Evolutionary conservation across 2,797 vertebrate genomes (phyloP).

Genomic region (Dryobates pubescens): DNA sequence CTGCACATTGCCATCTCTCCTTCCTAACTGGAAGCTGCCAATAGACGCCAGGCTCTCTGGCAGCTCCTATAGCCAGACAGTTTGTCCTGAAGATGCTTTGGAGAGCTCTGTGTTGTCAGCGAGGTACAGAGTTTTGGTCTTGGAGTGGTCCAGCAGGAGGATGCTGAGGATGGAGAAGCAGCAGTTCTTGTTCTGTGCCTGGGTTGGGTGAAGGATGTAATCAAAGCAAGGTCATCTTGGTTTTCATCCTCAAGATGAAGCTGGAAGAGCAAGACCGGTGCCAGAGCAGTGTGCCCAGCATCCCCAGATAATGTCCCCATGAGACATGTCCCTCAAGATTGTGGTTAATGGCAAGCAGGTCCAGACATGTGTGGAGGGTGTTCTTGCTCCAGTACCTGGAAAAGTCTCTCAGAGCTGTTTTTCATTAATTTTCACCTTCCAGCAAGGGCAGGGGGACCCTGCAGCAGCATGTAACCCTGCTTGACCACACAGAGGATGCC

Average conservation of each 20-base stretch:
- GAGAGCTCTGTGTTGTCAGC: fast-evolving
- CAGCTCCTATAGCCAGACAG: fast-evolving
- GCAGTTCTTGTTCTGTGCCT: fast-evolving
- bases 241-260: not conserved
- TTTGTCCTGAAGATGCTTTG: not conserved
- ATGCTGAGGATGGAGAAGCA: not conserved
- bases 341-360: not conserved
- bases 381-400: not conserved
- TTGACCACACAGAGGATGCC: not conserved
- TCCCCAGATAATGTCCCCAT: not conserved
- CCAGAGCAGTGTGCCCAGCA: not conserved
- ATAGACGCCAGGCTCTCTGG: fast-evolving
- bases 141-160: fast-evolving
- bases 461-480: not conserved
- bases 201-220: not conserved
- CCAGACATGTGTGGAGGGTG: not conserved
- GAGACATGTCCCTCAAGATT: fast-evolving
- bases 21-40: not conserved
- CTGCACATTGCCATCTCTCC: not conserved
- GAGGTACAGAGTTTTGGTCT: not conserved
- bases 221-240: not conserved
- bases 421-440: not conserved
- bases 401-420: not conserved
- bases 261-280: not conserved
- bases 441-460: not conserved